A percentile compares a stretch with the other conserved stretches of the same genome.
Conservation (phyloP, 2,113 vertebrate genomes). For the Picathartes gymnocephalus region DNA sequence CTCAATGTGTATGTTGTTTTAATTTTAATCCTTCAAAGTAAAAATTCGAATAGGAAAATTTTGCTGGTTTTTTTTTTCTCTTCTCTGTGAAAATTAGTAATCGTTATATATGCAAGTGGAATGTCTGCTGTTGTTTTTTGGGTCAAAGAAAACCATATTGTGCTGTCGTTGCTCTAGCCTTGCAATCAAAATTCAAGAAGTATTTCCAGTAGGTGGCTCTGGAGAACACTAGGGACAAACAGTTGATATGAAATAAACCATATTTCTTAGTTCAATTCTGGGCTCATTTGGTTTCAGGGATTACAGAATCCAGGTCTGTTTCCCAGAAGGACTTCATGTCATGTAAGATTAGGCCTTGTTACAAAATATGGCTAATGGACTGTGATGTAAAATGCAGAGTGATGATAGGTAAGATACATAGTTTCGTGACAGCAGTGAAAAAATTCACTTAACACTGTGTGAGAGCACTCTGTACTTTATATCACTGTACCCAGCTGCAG, state of each 20-base stretch:
- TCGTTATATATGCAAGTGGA: not conserved
- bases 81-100: not conserved
- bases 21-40: not conserved
- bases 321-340: not conserved
- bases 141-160: not conserved
- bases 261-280: not conserved
- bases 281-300: not conserved
- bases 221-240: not conserved
- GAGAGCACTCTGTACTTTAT: not conserved
- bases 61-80: not conserved
- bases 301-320: not conserved
- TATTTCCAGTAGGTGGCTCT: constrained; percentile 5
- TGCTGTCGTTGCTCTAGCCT: not conserved
- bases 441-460: not conserved
- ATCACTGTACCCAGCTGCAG: not conserved
- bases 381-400: not conserved
- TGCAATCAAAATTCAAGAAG: not conserved
- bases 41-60: not conserved
- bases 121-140: not conserved
- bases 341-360: not conserved
- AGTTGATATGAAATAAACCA: not conserved
- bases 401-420: not conserved
- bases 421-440: not conserved
- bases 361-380: not conserved
- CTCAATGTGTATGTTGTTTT: not conserved